Conservation (phyloP, 1,140 invertebrate genomes). For the Hormaphis cornu region DNA sequence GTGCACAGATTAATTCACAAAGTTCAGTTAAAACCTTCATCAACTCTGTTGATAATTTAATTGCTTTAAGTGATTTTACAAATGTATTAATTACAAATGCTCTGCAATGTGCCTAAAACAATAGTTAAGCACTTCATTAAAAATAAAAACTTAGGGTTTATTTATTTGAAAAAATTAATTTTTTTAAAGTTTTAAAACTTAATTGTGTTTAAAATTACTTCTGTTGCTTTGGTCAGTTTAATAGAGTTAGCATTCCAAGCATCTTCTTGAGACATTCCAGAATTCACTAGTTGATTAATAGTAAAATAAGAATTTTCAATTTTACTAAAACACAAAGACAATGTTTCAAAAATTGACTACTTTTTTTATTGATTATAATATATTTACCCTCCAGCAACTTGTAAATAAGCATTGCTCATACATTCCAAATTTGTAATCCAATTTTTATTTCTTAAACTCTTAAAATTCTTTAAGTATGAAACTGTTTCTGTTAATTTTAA, state of each 20-base stretch:
- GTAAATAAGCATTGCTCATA: conserved; percentile 56
- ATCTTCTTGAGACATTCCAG: conserved; percentile 56
- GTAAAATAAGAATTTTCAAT: conserved; percentile 56
- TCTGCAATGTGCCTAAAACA: conserved; percentile 60
- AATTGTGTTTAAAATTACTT: conserved; percentile 38
- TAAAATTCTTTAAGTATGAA: conserved; percentile 48
- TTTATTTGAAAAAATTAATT: neutral
- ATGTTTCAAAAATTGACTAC: neutral
- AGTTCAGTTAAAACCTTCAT: conserved; percentile 56
- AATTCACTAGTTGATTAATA: conserved; percentile 53
- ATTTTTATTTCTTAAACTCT: conserved; percentile 28
- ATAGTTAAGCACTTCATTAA: conserved; percentile 31
- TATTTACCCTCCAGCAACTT: conserved; percentile 59
- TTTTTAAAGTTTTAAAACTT: neutral
- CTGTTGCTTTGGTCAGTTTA: conserved; percentile 64
- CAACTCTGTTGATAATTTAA: conserved; percentile 48
- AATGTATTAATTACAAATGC: conserved; percentile 62
- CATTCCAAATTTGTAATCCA: conserved; percentile 56
- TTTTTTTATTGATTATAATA: neutral
- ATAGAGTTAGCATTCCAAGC: conserved; percentile 79
- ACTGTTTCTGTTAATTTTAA: conserved; percentile 55
- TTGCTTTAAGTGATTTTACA: conserved; percentile 47
- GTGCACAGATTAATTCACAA: conserved; percentile 65
- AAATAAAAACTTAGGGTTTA: neutral
- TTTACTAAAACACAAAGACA: conserved; percentile 47